phyloP scores from a whole-genome alignment of 1,140 invertebrate genomes.

The Drosophila sturtevanti region DNA sequence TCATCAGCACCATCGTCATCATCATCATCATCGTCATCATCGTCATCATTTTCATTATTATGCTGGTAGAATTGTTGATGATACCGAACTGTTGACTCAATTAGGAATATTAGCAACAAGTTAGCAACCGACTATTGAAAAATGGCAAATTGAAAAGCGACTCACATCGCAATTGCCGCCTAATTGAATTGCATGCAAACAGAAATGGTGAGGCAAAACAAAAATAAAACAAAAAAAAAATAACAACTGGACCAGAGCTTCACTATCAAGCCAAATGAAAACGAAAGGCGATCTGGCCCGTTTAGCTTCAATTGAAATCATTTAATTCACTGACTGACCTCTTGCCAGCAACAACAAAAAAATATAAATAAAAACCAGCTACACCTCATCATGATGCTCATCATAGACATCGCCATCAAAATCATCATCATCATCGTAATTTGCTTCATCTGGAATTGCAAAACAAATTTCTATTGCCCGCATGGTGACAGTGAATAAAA shows the following conservation, averaged over 20 bases:
- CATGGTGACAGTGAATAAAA: constrained; percentile 35
- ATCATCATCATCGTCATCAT: constrained; percentile 9
- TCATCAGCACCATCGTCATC: constrained; percentile 12
- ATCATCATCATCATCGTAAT: constrained; percentile 26
- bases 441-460: constrained; percentile 5
- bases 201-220: constrained; percentile 27
- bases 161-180: constrained; percentile 52
- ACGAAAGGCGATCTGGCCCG: constrained; percentile 56
- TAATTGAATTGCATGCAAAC: constrained; percentile 77
- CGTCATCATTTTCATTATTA: constrained; percentile 1
- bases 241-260: constrained; percentile 33
- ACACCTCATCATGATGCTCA: constrained; percentile 27
- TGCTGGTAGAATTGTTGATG: no score
- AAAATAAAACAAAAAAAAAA: constrained; percentile 30
- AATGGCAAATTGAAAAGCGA: constrained; percentile 68
- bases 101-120: constrained; percentile 72
- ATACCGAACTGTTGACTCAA: constrained; percentile 52
- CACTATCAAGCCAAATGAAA: constrained; percentile 38
- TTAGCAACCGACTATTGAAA: constrained; percentile 52
- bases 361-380: background rate
- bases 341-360: constrained; percentile 1
- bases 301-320: constrained; percentile 45
- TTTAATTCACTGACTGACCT: constrained; percentile 47
- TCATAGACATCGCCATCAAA: constrained; percentile 28
- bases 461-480: constrained; percentile 22